Evolutionary conservation across 2,888 invertebrate species (phyloP), one percentile per base, ranked within the genome.

Genomic region (Hydroisotoma schaefferi): DNA sequence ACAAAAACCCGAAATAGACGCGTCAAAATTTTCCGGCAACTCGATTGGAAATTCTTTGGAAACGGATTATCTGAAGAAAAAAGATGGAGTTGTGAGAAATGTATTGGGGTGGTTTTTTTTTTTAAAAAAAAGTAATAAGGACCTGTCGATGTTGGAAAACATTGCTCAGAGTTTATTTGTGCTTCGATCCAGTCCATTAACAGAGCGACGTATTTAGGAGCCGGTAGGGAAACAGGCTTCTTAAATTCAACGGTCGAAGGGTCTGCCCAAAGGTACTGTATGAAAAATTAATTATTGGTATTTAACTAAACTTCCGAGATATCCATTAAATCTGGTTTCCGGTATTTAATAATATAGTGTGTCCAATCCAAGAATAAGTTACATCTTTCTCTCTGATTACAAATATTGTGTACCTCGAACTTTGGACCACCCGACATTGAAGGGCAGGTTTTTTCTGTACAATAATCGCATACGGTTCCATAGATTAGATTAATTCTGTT

Each of bases 201-300:
- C 49, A 88, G 80, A 62, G 85, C 82, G 61, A 92, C 87, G 75
- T 94, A 94, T 74, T 87, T 85, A 25, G 87, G 87, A 4, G 92
- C 92, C 8, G 92, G 88, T 58, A 93, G 77, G 33, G 85, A 83
- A 23, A 89, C 90, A 10, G 90, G 89, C 72, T 85, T 87, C 74
- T 85, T 87, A 29, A 58, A 59, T 48, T 56, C 61, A 73, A 81
- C 81, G 27, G 51, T 56, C 6, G 51, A 49, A 5, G 77, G 85
- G 88, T 94, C 93, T 23, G 88, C 89, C 93, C 93, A 94, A 38
- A 91, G 80, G 76, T 94, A 94, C 76, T n/a, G n/a, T n/a, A n/a
- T n/a, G n/a, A n/a, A n/a, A n/a, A n/a, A n/a, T n/a, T n/a, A n/a
- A n/a, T n/a, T n/a, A n/a, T n/a, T n/a, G n/a, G n/a, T n/a, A n/a